Evolutionary conservation across 2,113 vertebrate genomes (phyloP), one percentile per base, ranked within the genome.

Genomic region (Sebastes fasciatus): DNA sequence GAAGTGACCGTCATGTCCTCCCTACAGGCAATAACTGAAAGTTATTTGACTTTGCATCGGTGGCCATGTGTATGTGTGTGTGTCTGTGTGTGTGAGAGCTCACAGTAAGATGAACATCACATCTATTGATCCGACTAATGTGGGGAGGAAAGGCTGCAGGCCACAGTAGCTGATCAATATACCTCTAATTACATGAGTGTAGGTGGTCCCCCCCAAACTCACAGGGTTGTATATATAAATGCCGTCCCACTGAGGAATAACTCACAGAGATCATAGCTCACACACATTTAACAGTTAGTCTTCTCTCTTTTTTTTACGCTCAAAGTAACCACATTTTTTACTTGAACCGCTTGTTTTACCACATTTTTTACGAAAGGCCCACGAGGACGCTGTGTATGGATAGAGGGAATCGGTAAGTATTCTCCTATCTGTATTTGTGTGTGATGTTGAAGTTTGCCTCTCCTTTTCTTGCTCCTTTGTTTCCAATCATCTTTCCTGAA

Each of bases 91-190:
- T 45, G 66, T 48, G 64, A 19, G 21, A 13, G 75, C 68, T 91
- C 77, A 92, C 85, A 85, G 87, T 34, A 72, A 84, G 82, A 83
- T 93, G 91, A 93, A 95, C 94, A 95, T 95, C 90, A 91, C 88
- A 92, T 76, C 52, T 95, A 96, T 96, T 94, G 95, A 96, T 95
- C 87, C 66, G 73, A 19, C 86, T 95, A 95, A 95, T 95, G 94
- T 92, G 87, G 79, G 80, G 89, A 95, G 94, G 95, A 95, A 95
- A 92, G 88, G 92, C 95, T 92, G 42, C 88, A 83, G 95, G 95
- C 89, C 91, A 90, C 55, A 73, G 52, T 78, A 79, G 90, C 85
- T 89, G 86, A 95, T 96, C 95, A 95, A 95, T 96, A 94, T 23
- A 23, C 67, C 85, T 84, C 89, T 96, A 95, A 95, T 96, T 95